A percentile compares a stretch with the other conserved stretches of the same genome.
These are phyloP conservation scores for Chaenogobius annularis DNA, from an alignment of 2,113 vertebrate genomes.

Conservation along the genomic window DNA sequence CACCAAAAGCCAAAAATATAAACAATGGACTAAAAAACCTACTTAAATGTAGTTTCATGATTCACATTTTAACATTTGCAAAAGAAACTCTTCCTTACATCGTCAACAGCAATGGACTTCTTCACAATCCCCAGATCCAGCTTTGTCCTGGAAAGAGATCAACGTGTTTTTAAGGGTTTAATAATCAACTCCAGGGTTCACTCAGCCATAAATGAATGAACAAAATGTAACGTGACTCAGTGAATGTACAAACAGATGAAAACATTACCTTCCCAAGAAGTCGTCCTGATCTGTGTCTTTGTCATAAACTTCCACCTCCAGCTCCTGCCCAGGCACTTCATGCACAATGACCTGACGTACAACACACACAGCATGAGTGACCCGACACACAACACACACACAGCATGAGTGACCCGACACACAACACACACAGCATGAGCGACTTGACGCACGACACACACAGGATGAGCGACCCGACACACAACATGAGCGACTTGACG, in stretches of 20 bases:
- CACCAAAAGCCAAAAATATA: too few species aligned
- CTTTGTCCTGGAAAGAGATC: conserved; percentile 77
- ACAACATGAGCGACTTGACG: too few species aligned
- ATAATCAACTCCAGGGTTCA: background rate
- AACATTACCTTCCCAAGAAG: conserved; percentile 89
- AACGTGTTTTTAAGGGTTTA: background rate
- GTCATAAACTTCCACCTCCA: conserved; percentile 92
- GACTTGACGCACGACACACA: too few species aligned
- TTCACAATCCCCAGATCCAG: conserved; percentile 88
- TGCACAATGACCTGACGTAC: conserved; percentile 88
- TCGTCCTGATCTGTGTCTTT: conserved; percentile 95
- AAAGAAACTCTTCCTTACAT: conserved; percentile 72
- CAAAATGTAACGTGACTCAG: background rate
- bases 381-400: background rate
- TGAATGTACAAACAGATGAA: conserved; percentile 20
- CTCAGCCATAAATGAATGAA: background rate
- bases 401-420: too few species aligned
- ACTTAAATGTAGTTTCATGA: too few species aligned
- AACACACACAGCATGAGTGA: conserved; percentile 46
- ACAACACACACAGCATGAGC: too few species aligned
- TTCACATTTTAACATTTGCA: background rate
- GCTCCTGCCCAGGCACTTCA: conserved; percentile 91
- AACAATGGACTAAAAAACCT: too few species aligned
- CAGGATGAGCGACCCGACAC: too few species aligned
- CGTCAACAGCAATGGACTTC: conserved; percentile 81